Conservation (phyloP, 2,113 vertebrate genomes). For the Chaenogobius annularis region DNA sequence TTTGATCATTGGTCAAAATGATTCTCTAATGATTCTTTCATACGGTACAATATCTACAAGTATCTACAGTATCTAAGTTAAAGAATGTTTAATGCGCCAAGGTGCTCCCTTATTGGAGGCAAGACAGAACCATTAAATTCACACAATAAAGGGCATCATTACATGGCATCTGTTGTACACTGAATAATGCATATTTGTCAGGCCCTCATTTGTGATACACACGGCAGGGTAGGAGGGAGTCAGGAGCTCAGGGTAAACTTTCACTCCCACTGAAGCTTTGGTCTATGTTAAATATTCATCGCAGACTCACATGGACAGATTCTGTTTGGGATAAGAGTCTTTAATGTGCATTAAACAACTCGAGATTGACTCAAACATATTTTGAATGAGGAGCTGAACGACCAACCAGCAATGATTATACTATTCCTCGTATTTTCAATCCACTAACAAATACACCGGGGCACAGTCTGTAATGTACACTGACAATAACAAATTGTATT, state of each 20-base stretch:
- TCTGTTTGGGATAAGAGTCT: conserved; percentile 9
- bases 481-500: not conserved
- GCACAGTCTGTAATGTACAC: not conserved
- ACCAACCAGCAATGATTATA: not conserved
- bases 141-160: not conserved
- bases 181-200: conserved; percentile 58
- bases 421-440: not conserved
- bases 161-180: not conserved
- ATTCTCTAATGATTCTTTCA: too few relatives aligned
- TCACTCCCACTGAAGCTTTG: conserved; percentile 46
- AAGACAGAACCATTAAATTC: too few relatives aligned
- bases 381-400: not conserved
- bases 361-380: not conserved
- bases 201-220: conserved; percentile 15
- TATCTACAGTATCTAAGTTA: too few relatives aligned
- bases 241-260: conserved; percentile 61
- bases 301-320: conserved; percentile 15
- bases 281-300: conserved; percentile 70
- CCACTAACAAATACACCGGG: too few relatives aligned
- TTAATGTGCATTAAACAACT: conserved; percentile 36
- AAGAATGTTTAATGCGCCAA: too few relatives aligned
- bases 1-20: too few relatives aligned
- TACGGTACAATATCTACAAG: too few relatives aligned
- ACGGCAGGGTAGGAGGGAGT: conserved; percentile 26
- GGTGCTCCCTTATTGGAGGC: too few relatives aligned